Base-by-base conservation (phyloP, 1,140 invertebrate species). In the Batillaria attramentaria region DNA sequence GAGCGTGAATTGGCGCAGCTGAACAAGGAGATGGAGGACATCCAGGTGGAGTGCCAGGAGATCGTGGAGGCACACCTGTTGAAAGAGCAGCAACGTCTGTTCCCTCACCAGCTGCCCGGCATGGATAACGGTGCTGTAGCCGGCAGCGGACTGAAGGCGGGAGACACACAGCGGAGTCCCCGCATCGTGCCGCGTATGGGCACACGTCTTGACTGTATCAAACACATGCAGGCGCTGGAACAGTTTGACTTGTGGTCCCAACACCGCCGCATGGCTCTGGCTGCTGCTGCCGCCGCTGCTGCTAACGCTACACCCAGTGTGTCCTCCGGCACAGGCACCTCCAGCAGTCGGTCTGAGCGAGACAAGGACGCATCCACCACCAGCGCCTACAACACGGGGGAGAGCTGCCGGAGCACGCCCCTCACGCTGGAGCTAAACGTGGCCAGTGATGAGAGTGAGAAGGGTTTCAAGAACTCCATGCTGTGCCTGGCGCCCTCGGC, bases 331-430 rank as follows among this genome's bases (percentile, higher is more conserved):
- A 79, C 79, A 8, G 42, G 75, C 31, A 72, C 82, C 41, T 57
- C 79, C 31, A 76, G 69, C 70, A 76, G 73, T 50, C 78, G 60
- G 18, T 79, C 68, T 24, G 84, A 84, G 33, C 83, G 82, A 57
- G 87, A 88, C 46, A 83, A 83, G 70, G 87, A 87, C 70, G 72
- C 83, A 28, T 86, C 85, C 24, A 84, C 83, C 37, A 85, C 85
- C 24, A 88, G 94, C 37, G 95, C 94, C 89, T 95, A 95, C 70
- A 95, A 95, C 85, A 96, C 95, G 83, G 95, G 95, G 1, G 95
- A 95, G 68, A 92, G 91, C 79, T 95, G 94, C 83, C 93, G 95
- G 75, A 95, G 94, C 84, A 95, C 94, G 76, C 94, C 94, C 0
- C 77, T 89, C 2, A 88, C 87, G 60, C 89, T 94, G 16, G 93